Conservation (phyloP, 2,113 vertebrate species). For the Syrmaticus mikado region DNA sequence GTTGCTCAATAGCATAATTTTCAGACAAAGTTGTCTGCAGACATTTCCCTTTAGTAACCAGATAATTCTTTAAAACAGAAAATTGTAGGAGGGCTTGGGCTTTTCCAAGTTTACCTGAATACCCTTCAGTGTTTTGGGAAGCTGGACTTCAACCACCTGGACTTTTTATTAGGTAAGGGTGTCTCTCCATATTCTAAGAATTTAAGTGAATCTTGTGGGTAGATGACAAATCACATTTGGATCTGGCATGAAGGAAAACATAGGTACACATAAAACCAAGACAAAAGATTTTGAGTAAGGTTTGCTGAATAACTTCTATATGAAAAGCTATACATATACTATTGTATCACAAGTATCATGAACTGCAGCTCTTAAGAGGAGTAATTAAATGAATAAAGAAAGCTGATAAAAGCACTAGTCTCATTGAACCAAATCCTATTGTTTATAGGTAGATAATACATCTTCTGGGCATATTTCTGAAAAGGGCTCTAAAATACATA, state of each 20-base stretch:
- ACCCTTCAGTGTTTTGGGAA: not conserved
- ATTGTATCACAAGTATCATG: not conserved
- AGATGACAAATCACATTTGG: not conserved
- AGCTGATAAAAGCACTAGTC: not conserved
- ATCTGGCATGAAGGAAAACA: not conserved
- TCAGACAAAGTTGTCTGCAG: not conserved
- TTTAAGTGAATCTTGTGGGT: not conserved
- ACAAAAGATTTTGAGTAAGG: not conserved
- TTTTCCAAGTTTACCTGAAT: not conserved
- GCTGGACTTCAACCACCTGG: not conserved
- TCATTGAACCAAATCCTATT: not conserved
- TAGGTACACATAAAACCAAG: not conserved
- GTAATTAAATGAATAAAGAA: not conserved
- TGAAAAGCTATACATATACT: not conserved
- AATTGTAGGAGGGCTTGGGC: not conserved
- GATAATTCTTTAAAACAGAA: not conserved
- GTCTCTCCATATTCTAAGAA: not conserved
- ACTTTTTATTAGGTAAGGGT: not conserved
- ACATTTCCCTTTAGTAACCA: not conserved
- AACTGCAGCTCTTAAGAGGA: not conserved
- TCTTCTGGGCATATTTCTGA: not conserved
- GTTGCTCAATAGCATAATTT: constrained; percentile 16
- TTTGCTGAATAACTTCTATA: not conserved
- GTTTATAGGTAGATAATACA: not conserved
- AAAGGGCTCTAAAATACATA: not conserved